phyloP scores from a whole-genome alignment of 2,888 invertebrate species.

The Conus canariensis region DNA sequence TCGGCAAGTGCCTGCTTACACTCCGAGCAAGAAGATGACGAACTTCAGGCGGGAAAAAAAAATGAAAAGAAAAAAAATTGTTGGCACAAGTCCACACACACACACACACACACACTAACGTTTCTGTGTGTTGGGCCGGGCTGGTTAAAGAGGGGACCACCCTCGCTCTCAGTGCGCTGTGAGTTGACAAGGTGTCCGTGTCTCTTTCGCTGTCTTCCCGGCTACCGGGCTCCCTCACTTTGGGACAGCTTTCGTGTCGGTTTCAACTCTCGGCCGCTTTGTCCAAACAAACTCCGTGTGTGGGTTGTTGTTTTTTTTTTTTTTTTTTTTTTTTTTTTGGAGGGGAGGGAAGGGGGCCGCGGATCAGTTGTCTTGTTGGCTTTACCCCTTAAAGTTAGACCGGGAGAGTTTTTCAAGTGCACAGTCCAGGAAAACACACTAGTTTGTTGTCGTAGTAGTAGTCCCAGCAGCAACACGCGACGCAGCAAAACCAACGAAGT shows the following conservation, averaged over 20 bases:
- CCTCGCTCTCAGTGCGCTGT: background rate
- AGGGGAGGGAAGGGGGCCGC: background rate
- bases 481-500: background rate
- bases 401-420: too few relatives aligned
- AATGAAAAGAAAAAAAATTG: background rate
- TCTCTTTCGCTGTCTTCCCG: background rate
- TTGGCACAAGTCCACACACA: constrained; percentile 14
- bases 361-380: too few relatives aligned
- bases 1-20: background rate
- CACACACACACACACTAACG: too few relatives aligned
- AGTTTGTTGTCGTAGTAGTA: background rate
- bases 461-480: background rate
- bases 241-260: background rate
- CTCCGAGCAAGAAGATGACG: background rate
- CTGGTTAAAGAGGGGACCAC: background rate
- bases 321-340: background rate
- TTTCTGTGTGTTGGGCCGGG: background rate
- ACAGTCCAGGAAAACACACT: too few relatives aligned
- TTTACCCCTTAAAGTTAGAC: too few relatives aligned
- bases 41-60: background rate
- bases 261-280: background rate
- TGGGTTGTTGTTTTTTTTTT: too few relatives aligned
- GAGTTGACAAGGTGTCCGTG: background rate
- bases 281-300: background rate
- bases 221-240: background rate